Conservation (phyloP, 2,113 vertebrate genomes). For the Grus americana region DNA sequence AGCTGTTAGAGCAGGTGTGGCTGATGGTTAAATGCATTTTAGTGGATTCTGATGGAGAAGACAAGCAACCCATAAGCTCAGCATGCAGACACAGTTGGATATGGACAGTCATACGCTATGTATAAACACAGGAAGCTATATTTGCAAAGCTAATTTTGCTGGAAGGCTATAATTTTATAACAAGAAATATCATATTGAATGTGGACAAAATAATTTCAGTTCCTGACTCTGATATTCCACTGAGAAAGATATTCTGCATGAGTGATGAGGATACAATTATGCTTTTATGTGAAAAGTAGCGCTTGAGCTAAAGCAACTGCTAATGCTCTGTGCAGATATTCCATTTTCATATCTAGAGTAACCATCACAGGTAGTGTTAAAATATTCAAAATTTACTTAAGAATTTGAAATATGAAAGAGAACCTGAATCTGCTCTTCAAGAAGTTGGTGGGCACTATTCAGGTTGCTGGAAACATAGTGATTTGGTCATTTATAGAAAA, state of each 20-base stretch:
- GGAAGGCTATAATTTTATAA: background rate
- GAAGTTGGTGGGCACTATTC: background rate
- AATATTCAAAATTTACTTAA: background rate
- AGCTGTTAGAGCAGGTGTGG: background rate
- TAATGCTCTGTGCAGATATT: background rate
- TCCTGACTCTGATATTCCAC: background rate
- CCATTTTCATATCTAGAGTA: background rate
- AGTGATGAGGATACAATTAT: background rate
- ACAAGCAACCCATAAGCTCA: background rate
- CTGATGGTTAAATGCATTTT: background rate
- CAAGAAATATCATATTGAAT: background rate
- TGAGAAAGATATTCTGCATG: background rate
- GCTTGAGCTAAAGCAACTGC: background rate
- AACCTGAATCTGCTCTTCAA: background rate
- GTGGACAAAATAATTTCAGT: background rate
- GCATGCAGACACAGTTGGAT: background rate
- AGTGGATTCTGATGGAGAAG: background rate
- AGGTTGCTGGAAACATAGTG: background rate
- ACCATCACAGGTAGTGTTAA: background rate
- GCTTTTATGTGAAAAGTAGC: background rate
- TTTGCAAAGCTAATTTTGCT: background rate
- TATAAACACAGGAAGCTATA: background rate
- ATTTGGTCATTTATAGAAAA: background rate
- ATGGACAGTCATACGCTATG: background rate
- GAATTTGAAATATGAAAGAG: background rate